phyloP scores from a whole-genome alignment of 2,888 invertebrate genomes.

The Conistra vaccinii region DNA sequence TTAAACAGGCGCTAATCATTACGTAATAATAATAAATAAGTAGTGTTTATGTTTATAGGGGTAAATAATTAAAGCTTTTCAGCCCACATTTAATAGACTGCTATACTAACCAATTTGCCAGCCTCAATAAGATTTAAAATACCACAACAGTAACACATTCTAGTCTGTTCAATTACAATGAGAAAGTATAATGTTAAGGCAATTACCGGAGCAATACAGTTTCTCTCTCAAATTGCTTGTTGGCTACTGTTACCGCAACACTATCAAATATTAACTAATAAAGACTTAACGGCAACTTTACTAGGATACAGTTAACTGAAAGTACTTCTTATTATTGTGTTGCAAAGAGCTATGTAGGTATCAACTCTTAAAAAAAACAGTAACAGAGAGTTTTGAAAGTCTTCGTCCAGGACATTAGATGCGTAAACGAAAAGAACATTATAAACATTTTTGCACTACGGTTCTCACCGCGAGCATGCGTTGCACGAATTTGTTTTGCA shows the following conservation, averaged over 20 bases:
- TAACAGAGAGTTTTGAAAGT: neutral
- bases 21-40: no score
- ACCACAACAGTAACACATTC: neutral
- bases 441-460: neutral
- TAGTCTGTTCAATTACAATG: slow-evolving; percentile 35
- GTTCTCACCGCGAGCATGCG: neutral
- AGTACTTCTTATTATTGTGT: no score
- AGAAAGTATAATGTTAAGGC: slow-evolving; percentile 22
- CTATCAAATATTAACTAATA: slow-evolving; percentile 40
- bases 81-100: no score
- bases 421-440: neutral
- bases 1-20: no score
- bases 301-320: neutral
- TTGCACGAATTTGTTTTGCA: neutral
- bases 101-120: neutral
- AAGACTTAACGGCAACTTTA: neutral
- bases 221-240: slow-evolving; percentile 28
- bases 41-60: no score
- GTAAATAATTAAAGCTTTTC: neutral
- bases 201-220: slow-evolving; percentile 36
- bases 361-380: neutral
- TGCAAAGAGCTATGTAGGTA: neutral
- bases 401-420: neutral
- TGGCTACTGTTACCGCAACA: slow-evolving; percentile 3
- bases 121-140: slow-evolving; percentile 11